Evolutionary conservation across 2,888 invertebrate genomes (phyloP).

Genomic region (Litoditis marina): DNA sequence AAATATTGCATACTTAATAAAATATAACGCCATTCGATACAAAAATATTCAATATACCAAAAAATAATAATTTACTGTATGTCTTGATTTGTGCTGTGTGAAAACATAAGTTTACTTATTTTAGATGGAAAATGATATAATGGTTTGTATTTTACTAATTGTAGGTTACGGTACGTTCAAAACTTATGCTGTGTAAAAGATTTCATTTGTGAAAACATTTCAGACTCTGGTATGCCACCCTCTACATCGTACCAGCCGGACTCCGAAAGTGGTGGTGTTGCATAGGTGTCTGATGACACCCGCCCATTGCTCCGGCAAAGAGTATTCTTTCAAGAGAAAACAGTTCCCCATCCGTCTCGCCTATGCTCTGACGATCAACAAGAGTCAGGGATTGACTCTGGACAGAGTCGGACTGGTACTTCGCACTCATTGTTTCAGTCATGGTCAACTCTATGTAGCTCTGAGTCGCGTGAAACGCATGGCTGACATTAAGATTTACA

Average conservation of each 20-base stretch:
- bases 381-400: conserved; percentile 57
- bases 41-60: too few relatives aligned
- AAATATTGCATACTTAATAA: too few relatives aligned
- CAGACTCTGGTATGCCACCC: not conserved
- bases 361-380: conserved; percentile 57
- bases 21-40: too few relatives aligned
- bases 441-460: conserved; percentile 57
- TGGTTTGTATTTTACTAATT: too few relatives aligned
- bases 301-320: not conserved
- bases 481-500: conserved; percentile 1
- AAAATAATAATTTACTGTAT: too few relatives aligned
- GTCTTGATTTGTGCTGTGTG: too few relatives aligned
- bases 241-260: too few relatives aligned
- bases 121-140: too few relatives aligned
- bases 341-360: conserved; percentile 50
- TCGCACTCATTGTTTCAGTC: conserved; percentile 34
- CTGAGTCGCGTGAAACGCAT: conserved; percentile 16
- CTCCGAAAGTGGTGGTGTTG: not conserved
- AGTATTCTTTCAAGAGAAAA: conserved; percentile 15
- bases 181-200: too few relatives aligned
- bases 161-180: too few relatives aligned
- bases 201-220: too few relatives aligned
- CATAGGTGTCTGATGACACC: conserved; percentile 6
- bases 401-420: conserved; percentile 29
- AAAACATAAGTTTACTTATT: too few relatives aligned